Evolutionary conservation across 2,797 vertebrate species (phyloP), one percentile per base, ranked within the genome.

Genomic region (Anabacerthia variegaticeps): DNA sequence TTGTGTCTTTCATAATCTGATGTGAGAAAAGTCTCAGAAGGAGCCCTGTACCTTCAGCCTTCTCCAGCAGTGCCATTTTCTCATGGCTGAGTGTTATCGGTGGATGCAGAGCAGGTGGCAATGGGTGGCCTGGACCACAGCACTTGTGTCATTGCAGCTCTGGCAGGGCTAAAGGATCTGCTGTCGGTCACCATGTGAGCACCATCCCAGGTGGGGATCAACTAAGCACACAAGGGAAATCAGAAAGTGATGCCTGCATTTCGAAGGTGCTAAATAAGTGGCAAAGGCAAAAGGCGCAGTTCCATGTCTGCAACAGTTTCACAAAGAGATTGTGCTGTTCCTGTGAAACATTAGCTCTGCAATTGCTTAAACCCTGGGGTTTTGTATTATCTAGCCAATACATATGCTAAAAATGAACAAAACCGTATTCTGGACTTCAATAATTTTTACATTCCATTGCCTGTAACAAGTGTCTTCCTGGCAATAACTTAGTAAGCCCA

Each of bases 341-440:
- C 66, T 84, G 39, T 56, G 59, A 84, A 91, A 66, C n/a, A 34
- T 69, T 69, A 89, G 32, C 54, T 85, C 59, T 91, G 67, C 46
- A 44, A 58, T 89, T 76, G 73, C 77, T 78, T 94, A 94, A 91
- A 76, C 67, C 59, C 81, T 18, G 48, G 63, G n/a, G 86, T 78
- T 93, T 92, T 92, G 43, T 87, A 76, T 84, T 92, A 89, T 79
- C 91, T 92, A 76, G 67, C 59, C 74, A 72, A 72, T 78, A 51
- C 80, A 80, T 39, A 62, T 5, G 3, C 54, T 88, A 62, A 71
- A 88, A 84, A 91, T 69, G 43, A 86, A 73, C 43, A 89, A 94
- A 93, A 62, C 27, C 34, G 32, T 82, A 84, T 85, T 86, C 74
- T 51, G 74, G 80, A 87, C 80, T 69, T 52, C 86, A 73, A 4